These are phyloP conservation scores for Pristionchus fissidentatus DNA, from an alignment of 2,888 invertebrate genomes.

Conservation along the genomic window DNA sequence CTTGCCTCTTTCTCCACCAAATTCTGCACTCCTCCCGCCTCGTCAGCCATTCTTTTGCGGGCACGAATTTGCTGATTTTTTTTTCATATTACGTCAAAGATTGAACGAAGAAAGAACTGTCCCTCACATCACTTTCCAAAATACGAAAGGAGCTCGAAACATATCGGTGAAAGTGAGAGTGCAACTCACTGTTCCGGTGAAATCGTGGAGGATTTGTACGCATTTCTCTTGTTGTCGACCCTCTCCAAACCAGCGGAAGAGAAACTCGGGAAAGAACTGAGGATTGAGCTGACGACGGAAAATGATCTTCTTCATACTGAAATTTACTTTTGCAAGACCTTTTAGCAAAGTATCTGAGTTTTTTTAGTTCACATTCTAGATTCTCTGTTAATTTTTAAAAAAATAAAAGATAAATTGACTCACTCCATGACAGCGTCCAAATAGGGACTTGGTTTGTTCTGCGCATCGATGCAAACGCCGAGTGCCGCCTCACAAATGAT, in stretches of 20 bases:
- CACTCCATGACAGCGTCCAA: conserved; percentile 72
- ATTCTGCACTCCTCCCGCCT: conserved; percentile 65
- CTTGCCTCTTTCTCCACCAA: conserved; percentile 58
- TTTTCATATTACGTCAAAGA: background rate
- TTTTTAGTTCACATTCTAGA: background rate
- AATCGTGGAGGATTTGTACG: conserved; percentile 77
- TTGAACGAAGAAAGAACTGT: background rate
- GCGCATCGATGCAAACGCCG: conserved; percentile 72
- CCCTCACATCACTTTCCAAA: background rate
- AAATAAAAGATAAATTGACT: background rate
- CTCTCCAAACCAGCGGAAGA: conserved; percentile 76
- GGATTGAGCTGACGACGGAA: conserved; percentile 76
- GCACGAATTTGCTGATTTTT: conserved; percentile 56
- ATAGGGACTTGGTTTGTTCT: conserved; percentile 69
- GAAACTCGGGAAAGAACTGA: conserved; percentile 77
- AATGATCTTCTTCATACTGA: conserved; percentile 71
- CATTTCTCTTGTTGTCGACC: conserved; percentile 77
- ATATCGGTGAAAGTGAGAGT: background rate
- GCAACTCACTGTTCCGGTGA: conserved; percentile 75
- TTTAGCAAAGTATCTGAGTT: background rate
- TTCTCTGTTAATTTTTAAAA: background rate
- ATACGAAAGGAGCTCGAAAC: background rate
- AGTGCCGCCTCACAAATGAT: conserved; percentile 77
- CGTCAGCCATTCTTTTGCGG: conserved; percentile 64
- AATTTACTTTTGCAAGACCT: background rate